These are phyloP conservation scores for Eupithecia vulgata DNA, from an alignment of 2,888 invertebrate species.

Conservation along the genomic window DNA sequence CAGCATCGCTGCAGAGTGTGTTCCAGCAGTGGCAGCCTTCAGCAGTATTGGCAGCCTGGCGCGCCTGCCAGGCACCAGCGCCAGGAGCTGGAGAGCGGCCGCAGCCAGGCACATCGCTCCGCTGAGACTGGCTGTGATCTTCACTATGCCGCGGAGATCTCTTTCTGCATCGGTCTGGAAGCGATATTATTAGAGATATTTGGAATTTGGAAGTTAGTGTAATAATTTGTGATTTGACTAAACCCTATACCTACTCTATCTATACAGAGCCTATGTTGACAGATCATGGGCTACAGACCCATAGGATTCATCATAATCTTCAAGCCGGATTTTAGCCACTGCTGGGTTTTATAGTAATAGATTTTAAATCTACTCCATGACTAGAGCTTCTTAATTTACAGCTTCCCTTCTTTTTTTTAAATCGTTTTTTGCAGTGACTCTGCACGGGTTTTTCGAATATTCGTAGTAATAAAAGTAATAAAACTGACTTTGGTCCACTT, in stretches of 20 bases:
- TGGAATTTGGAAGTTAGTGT: background rate
- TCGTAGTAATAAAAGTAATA: too few relatives aligned
- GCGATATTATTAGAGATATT: background rate
- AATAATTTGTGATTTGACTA: background rate
- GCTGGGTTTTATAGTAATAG: too few relatives aligned
- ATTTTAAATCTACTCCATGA: background rate
- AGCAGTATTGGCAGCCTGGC: slow-evolving; percentile 65
- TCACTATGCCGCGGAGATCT: slow-evolving; percentile 71
- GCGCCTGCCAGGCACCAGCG: slow-evolving; percentile 60
- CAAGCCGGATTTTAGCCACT: background rate
- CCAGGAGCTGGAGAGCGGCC: slow-evolving; percentile 68
- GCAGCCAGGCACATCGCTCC: slow-evolving; percentile 74
- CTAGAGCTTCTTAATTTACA: background rate
- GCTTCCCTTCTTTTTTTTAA: background rate
- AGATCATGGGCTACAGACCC: background rate
- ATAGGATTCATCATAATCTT: background rate
- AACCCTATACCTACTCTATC: background rate
- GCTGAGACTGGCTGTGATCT: slow-evolving; percentile 70
- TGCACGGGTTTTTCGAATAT: background rate
- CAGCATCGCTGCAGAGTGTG: slow-evolving; percentile 72
- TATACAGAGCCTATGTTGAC: background rate
- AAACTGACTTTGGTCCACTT: slow-evolving; percentile 44
- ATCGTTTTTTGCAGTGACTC: background rate
- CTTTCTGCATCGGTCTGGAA: slow-evolving; percentile 73
- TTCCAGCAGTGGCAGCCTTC: slow-evolving; percentile 71